These are phyloP conservation scores for Pycnomerus fuliginosus DNA, from an alignment of 2,888 invertebrate species.

Conservation along the genomic window DNA sequence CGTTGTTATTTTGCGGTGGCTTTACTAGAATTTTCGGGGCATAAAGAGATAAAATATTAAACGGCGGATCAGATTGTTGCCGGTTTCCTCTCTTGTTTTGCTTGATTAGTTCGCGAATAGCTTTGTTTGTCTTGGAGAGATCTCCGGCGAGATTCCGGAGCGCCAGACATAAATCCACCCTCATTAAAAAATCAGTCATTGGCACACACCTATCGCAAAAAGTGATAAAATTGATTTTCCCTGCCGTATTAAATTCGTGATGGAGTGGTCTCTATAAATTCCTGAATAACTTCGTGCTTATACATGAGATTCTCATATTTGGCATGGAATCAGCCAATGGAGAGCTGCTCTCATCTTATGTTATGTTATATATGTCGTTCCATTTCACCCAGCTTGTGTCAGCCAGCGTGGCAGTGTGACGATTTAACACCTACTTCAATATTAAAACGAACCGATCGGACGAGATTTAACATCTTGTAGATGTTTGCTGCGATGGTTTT, in stretches of 20 bases:
- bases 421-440: constrained; percentile 39
- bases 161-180: too few relatives aligned
- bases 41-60: constrained; percentile 19
- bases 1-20: constrained; percentile 18
- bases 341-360: constrained; percentile 29
- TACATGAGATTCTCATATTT: constrained; percentile 43
- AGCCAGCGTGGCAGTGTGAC: constrained; percentile 25
- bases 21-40: constrained; percentile 10
- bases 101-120: constrained; percentile 17
- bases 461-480: constrained; percentile 13
- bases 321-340: constrained; percentile 38
- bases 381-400: constrained; percentile 31
- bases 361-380: constrained; percentile 30
- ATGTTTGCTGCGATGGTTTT: too few relatives aligned
- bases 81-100: constrained; percentile 14
- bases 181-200: constrained; percentile 1
- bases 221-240: constrained; percentile 13
- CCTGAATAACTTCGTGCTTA: constrained; percentile 40
- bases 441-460: constrained; percentile 26
- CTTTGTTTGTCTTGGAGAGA: constrained; percentile 19
- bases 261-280: constrained; percentile 39
- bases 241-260: constrained; percentile 29
- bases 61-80: constrained; percentile 19
- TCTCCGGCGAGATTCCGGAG: constrained; percentile 2
- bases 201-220: not conserved